These are phyloP conservation scores for Tipula confusa DNA, from an alignment of 2,888 invertebrate species.

Conservation along the genomic window DNA sequence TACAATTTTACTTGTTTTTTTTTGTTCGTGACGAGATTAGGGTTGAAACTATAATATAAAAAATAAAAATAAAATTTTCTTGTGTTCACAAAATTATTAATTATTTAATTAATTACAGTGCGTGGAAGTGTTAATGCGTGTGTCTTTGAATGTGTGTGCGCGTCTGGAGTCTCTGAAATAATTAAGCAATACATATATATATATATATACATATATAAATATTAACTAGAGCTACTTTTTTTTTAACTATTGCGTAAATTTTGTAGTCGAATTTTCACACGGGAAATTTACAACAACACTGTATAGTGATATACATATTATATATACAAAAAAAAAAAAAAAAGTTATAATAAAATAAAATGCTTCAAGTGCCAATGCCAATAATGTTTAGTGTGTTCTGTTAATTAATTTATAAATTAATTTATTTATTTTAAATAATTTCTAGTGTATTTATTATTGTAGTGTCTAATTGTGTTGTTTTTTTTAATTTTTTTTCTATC, in stretches of 20 bases:
- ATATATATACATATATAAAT: too few species aligned
- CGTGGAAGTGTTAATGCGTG: background rate
- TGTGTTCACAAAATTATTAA: background rate
- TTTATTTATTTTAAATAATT: background rate
- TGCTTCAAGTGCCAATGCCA: slow-evolving; percentile 30
- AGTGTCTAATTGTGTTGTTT: background rate
- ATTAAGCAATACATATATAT: slow-evolving; percentile 25
- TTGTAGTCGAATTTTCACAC: slow-evolving; percentile 5
- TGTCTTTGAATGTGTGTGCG: background rate
- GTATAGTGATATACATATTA: too few species aligned
- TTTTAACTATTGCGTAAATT: slow-evolving; percentile 6
- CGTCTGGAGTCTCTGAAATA: too few species aligned
- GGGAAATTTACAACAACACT: background rate
- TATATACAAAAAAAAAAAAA: background rate
- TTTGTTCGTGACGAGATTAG: background rate
- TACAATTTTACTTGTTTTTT: background rate
- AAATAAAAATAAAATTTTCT: background rate
- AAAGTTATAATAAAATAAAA: background rate
- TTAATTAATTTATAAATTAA: slow-evolving; percentile 20
- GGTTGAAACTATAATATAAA: background rate
- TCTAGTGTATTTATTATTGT: background rate
- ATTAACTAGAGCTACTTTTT: slow-evolving; percentile 15
- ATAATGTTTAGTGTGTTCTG: slow-evolving; percentile 26
- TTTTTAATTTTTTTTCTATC: too few species aligned
- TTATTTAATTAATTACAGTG: background rate